phyloP scores from a whole-genome alignment of 2,797 vertebrate genomes.

The Sparidentex hasta region DNA sequence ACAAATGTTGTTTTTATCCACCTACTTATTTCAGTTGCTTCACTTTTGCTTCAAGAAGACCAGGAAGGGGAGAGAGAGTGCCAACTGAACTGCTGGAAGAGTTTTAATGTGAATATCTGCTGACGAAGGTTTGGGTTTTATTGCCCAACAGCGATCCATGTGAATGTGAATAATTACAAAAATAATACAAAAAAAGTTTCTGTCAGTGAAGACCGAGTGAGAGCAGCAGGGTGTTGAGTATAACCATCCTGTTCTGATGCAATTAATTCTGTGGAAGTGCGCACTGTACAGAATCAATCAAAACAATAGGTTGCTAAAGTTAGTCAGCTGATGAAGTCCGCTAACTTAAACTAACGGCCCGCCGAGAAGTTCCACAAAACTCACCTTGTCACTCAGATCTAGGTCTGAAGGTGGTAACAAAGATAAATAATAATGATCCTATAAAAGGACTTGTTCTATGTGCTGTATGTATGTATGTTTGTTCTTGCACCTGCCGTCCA shows the following conservation, averaged over 20 bases:
- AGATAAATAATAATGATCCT: too few relatives aligned
- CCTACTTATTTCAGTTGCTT: not conserved
- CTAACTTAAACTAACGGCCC: too few relatives aligned
- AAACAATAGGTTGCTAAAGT: not conserved
- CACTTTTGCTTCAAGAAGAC: not conserved
- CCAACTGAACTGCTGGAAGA: not conserved
- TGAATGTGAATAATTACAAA: not conserved
- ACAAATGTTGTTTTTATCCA: not conserved
- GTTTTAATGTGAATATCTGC: not conserved
- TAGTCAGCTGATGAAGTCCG: too few relatives aligned
- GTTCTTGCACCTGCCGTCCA: constrained; percentile 63
- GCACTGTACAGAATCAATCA: not conserved
- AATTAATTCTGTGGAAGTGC: not conserved
- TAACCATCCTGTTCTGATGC: not conserved
- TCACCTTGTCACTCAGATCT: not conserved
- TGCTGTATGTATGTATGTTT: constrained; percentile 12
- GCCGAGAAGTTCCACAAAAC: not conserved
- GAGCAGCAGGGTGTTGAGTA: too few relatives aligned
- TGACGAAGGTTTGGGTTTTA: not conserved
- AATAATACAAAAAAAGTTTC: not conserved
- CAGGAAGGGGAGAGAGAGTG: not conserved
- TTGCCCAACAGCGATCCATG: not conserved
- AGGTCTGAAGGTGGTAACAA: not conserved
- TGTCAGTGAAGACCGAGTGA: not conserved
- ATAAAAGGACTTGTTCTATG: not conserved